Evolutionary conservation across 2,113 vertebrate genomes (phyloP).

Genomic region (Oreotragus oreotragus): DNA sequence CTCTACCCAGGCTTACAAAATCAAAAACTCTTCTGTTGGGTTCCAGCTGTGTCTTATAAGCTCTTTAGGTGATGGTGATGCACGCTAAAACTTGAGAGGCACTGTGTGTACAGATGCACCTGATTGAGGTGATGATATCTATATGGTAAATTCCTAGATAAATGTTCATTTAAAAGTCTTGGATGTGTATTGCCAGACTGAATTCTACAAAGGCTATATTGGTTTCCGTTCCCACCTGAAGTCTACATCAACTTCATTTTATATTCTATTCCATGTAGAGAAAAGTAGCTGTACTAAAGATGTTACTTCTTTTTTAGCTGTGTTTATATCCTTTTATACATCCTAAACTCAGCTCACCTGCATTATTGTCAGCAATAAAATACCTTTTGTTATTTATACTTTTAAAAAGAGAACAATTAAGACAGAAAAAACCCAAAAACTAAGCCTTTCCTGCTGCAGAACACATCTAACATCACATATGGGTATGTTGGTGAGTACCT

Average conservation of each 20-base stretch:
- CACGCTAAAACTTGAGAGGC: background rate
- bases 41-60: background rate
- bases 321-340: background rate
- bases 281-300: background rate
- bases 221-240: background rate
- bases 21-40: background rate
- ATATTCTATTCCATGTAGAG: background rate
- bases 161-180: conserved; percentile 18
- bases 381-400: background rate
- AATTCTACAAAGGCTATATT: background rate
- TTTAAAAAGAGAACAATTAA: background rate
- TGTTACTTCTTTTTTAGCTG: background rate
- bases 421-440: background rate
- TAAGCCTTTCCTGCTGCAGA: background rate
- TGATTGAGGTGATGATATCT: background rate
- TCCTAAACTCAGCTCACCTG: background rate
- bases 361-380: background rate
- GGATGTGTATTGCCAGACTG: background rate
- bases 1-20: background rate
- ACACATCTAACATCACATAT: background rate
- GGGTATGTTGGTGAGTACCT: background rate
- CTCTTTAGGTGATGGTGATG: background rate
- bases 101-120: background rate
- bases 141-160: background rate
- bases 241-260: background rate